Conservation (phyloP, 2,888 invertebrate genomes). For the Apodemia mormo region DNA sequence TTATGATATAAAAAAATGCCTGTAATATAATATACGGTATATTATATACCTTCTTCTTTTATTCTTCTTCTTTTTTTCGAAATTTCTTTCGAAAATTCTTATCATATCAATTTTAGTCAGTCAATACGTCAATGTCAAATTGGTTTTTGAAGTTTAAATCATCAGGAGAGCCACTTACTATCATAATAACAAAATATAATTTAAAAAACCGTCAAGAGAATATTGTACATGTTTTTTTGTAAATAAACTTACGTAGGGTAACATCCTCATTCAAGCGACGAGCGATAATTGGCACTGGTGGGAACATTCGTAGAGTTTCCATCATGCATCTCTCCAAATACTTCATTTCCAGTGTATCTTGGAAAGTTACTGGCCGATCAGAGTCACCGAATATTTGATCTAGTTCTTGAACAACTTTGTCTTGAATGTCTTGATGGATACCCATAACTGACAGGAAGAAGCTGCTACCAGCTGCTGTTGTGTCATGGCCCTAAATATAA, state of each 20-base stretch:
- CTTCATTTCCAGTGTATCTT: conserved; percentile 93
- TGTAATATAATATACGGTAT: too few species aligned
- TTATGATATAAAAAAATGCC: too few species aligned
- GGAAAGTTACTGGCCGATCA: conserved; percentile 88
- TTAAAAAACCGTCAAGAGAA: too few species aligned
- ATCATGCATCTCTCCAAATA: conserved; percentile 90
- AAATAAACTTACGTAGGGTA: conserved; percentile 80
- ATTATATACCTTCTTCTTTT: too few species aligned
- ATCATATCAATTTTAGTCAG: too few species aligned
- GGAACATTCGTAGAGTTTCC: conserved; percentile 90
- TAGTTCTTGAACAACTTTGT: conserved; percentile 87
- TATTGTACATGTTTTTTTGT: too few species aligned
- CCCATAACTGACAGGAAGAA: conserved; percentile 91
- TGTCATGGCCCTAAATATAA: conserved; percentile 86
- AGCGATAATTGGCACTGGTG: conserved; percentile 90
- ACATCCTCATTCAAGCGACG: conserved; percentile 87
- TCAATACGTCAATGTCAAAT: too few species aligned
- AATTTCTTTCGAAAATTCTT: too few species aligned
- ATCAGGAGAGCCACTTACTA: too few species aligned
- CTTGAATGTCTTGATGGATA: conserved; percentile 87
- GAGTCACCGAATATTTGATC: conserved; percentile 89
- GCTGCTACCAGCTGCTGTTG: conserved; percentile 90
- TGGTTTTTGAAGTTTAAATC: too few species aligned
- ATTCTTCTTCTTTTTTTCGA: too few species aligned
- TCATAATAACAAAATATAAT: too few species aligned